Conservation (phyloP, 1,140 invertebrate species). For the Meloidogyne floridensis region DNA sequence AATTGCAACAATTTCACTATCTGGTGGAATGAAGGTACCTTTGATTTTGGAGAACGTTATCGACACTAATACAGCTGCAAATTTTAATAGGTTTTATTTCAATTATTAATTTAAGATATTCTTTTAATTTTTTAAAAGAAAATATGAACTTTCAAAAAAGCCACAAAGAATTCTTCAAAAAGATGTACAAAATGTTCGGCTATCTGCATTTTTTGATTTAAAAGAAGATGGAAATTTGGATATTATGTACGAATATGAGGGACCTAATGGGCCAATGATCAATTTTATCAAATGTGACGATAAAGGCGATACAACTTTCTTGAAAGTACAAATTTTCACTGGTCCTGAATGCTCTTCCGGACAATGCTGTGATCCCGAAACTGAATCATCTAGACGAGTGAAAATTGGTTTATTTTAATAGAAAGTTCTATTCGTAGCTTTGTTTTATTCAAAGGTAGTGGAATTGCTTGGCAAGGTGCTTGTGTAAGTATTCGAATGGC, state of each 20-base stretch:
- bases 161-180: slow-evolving; percentile 44
- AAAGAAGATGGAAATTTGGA: slow-evolving; percentile 63
- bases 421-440: slow-evolving; percentile 16
- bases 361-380: slow-evolving; percentile 8
- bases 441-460: slow-evolving; percentile 51
- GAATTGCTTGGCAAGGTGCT: slow-evolving; percentile 60
- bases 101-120: slow-evolving; percentile 31
- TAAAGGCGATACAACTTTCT: slow-evolving; percentile 64
- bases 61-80: slow-evolving; percentile 6
- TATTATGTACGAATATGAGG: slow-evolving; percentile 40
- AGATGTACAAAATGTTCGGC: slow-evolving; percentile 40
- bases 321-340: slow-evolving; percentile 64
- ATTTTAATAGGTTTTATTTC: slow-evolving; percentile 29
- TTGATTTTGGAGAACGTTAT: slow-evolving; percentile 48
- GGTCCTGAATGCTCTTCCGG: slow-evolving; percentile 28
- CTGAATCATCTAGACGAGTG: not conserved
- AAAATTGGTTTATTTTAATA: slow-evolving; percentile 23
- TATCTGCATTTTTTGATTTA: slow-evolving; percentile 58
- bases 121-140: slow-evolving; percentile 41
- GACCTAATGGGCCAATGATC: slow-evolving; percentile 18
- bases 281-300: slow-evolving; percentile 64
- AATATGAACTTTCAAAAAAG: slow-evolving; percentile 52
- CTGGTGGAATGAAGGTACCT: slow-evolving; percentile 29
- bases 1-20: slow-evolving; percentile 42
- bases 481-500: slow-evolving; percentile 59